These are phyloP conservation scores for Nebria ingens DNA, from an alignment of 1,140 invertebrate species.

Conservation along the genomic window DNA sequence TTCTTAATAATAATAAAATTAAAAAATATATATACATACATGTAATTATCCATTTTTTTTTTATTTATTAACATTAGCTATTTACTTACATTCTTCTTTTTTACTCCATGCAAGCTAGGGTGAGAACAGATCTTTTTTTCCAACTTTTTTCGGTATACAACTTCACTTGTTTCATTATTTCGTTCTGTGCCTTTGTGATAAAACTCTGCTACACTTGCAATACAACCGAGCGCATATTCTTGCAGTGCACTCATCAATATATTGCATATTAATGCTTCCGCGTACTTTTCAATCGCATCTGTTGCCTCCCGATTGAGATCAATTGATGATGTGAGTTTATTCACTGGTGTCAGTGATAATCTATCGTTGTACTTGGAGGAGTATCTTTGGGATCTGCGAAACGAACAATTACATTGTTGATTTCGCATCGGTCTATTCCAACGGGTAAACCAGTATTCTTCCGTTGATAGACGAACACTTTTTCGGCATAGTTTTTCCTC, in stretches of 20 bases:
- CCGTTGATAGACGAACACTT: slow-evolving; percentile 24
- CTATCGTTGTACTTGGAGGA: slow-evolving; percentile 19
- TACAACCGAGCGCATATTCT: no score
- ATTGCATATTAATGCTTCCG: slow-evolving; percentile 14
- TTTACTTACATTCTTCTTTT: neutral
- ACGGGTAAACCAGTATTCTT: slow-evolving; percentile 34
- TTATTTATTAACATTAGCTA: neutral
- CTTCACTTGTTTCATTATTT: no score
- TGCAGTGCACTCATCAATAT: neutral
- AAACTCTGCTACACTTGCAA: no score
- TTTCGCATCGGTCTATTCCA: slow-evolving; percentile 28
- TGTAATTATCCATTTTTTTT: slow-evolving; percentile 4
- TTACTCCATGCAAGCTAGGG: neutral
- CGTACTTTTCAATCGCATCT: slow-evolving; percentile 20
- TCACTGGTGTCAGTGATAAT: slow-evolving; percentile 12
- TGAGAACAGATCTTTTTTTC: neutral
- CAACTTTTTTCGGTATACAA: no score
- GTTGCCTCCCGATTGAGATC: slow-evolving; percentile 10
- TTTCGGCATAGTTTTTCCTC: slow-evolving; percentile 17
- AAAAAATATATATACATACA: no score
- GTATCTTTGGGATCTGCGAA: slow-evolving; percentile 28
- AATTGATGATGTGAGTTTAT: neutral
- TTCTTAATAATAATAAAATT: slow-evolving; percentile 29
- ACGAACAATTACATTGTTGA: slow-evolving; percentile 30
- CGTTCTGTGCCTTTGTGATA: no score